Conservation (phyloP, 2,797 vertebrate species). For the Philypnodon macrostomus region DNA sequence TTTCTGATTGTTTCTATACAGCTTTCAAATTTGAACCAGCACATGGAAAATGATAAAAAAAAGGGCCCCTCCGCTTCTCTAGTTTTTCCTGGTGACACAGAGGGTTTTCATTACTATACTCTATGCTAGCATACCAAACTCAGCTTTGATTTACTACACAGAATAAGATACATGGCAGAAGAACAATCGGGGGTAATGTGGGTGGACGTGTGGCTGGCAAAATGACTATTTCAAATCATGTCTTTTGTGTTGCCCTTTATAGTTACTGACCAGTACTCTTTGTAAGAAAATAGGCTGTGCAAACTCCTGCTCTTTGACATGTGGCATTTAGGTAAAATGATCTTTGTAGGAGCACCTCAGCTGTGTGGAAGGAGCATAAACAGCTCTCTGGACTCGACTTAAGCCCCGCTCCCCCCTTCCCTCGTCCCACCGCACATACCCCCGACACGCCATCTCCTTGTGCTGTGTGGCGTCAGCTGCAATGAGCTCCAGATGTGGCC, state of each 20-base stretch:
- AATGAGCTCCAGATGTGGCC: slow-evolving; percentile 83
- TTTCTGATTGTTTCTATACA: slow-evolving; percentile 50
- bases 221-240: slow-evolving; percentile 51
- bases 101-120: slow-evolving; percentile 68
- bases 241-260: slow-evolving; percentile 33
- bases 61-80: slow-evolving; percentile 54
- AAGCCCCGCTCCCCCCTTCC: slow-evolving; percentile 22
- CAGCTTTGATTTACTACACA: slow-evolving; percentile 63
- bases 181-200: slow-evolving; percentile 56
- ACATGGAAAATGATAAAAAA: slow-evolving; percentile 63
- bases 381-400: slow-evolving; percentile 56
- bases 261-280: neutral
- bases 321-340: slow-evolving; percentile 33
- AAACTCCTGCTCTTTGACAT: slow-evolving; percentile 27
- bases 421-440: slow-evolving; percentile 25
- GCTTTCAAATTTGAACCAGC: slow-evolving; percentile 62
- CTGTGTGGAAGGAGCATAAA: slow-evolving; percentile 57
- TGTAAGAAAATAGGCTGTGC: slow-evolving; percentile 6
- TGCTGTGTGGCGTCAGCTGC: slow-evolving; percentile 79
- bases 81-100: slow-evolving; percentile 55
- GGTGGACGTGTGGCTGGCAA: slow-evolving; percentile 56
- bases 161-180: slow-evolving; percentile 60
- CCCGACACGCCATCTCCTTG: slow-evolving; percentile 61
- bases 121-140: slow-evolving; percentile 57
- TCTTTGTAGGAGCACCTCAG: slow-evolving; percentile 35